A percentile compares a stretch with the other conserved stretches of the same genome.
Evolutionary conservation across 1,140 invertebrate genomes (phyloP).

Genomic region (Calephelis virginiensis): DNA sequence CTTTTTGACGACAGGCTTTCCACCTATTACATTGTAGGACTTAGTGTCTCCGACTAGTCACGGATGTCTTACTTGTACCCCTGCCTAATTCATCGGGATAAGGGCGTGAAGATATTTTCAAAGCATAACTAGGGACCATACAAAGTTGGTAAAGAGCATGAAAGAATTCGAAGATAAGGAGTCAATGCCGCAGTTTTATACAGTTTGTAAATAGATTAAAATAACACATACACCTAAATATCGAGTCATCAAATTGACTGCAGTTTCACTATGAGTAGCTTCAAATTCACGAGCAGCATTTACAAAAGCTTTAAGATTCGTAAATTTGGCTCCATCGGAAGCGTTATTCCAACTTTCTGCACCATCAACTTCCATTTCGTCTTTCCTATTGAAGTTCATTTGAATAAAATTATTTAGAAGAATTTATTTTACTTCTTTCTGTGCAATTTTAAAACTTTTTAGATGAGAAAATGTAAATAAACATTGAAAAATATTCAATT

Average conservation of each 20-base stretch:
- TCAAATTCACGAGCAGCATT: conserved; percentile 70
- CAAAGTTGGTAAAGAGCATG: too few relatives aligned
- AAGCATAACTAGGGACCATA: too few relatives aligned
- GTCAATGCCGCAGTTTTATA: too few relatives aligned
- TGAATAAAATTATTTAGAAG: background rate
- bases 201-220: background rate
- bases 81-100: too few relatives aligned
- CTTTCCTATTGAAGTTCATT: background rate
- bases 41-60: too few relatives aligned
- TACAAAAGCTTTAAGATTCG: conserved; percentile 70
- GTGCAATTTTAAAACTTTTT: conserved; percentile 16
- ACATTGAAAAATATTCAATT: conserved; percentile 27
- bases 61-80: too few relatives aligned
- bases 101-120: too few relatives aligned
- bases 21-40: too few relatives aligned
- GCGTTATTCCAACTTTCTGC: conserved; percentile 46
- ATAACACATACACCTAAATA: conserved; percentile 60
- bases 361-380: conserved; percentile 59
- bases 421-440: background rate
- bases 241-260: conserved; percentile 67
- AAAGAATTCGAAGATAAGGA: too few relatives aligned
- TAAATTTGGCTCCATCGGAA: conserved; percentile 60
- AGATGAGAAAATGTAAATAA: conserved; percentile 5
- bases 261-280: conserved; percentile 68
- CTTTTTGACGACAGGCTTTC: too few relatives aligned